These are phyloP conservation scores for Xestia rhomboidea DNA, from an alignment of 2,888 invertebrate species.

Conservation along the genomic window DNA sequence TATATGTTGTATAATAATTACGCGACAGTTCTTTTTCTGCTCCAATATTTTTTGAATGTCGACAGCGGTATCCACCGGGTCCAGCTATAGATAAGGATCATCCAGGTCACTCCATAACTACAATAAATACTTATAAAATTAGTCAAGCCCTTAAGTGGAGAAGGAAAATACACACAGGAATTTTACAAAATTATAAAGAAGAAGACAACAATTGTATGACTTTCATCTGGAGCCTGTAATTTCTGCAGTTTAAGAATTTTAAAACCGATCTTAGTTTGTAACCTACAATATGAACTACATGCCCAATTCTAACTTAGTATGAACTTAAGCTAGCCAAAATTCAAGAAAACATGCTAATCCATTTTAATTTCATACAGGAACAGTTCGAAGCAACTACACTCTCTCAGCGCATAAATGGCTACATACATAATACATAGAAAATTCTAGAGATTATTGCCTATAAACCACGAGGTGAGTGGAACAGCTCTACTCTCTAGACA, in stretches of 20 bases:
- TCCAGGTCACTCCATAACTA: background rate
- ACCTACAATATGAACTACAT: background rate
- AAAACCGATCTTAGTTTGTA: background rate
- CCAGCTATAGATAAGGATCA: background rate
- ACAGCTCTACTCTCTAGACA: constrained; percentile 43
- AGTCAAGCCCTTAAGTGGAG: background rate
- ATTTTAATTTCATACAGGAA: background rate
- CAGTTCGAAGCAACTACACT: constrained; percentile 9
- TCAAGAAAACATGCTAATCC: background rate
- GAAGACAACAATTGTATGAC: background rate
- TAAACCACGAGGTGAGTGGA: constrained; percentile 49
- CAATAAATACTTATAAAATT: background rate
- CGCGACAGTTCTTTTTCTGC: background rate
- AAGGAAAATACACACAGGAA: background rate
- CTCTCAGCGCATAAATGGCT: constrained; percentile 13
- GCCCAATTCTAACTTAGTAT: background rate
- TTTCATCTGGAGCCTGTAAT: background rate
- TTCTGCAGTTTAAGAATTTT: background rate
- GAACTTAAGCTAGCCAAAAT: background rate
- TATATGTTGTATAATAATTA: background rate
- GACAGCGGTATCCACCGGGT: background rate
- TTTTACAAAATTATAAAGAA: background rate
- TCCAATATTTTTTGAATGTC: background rate
- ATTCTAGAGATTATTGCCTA: constrained; percentile 50
- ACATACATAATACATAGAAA: constrained; percentile 43